A percentile compares a stretch with the other conserved stretches of the same genome.
These are phyloP conservation scores for Patiria miniata DNA, from an alignment of 35 echinoderm and acorn worm species.

Conservation along the genomic window DNA sequence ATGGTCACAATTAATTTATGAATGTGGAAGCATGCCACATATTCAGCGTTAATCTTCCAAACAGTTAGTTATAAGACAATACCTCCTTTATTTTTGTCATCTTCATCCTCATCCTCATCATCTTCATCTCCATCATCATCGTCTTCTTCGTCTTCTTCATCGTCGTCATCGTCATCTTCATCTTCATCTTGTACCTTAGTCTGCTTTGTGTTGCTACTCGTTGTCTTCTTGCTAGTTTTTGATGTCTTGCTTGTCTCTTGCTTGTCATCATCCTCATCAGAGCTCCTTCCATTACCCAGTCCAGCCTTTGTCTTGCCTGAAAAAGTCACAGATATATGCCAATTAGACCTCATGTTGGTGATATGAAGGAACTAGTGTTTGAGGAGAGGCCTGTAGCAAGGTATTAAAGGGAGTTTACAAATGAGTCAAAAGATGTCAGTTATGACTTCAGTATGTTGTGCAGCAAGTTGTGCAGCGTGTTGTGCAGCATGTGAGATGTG, in stretches of 20 bases:
- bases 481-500: too few species aligned
- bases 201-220: background rate
- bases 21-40: background rate
- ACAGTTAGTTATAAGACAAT: too few species aligned
- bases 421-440: too few species aligned
- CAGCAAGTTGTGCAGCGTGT: too few species aligned
- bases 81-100: conserved; percentile 17
- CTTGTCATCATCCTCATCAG: background rate
- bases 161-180: conserved; percentile 56
- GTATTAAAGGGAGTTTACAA: too few species aligned
- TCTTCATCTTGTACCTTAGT: conserved; percentile 20
- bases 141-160: conserved; percentile 44
- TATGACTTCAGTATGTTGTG: too few species aligned
- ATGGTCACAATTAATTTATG: too few species aligned
- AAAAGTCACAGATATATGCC: background rate
- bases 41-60: background rate
- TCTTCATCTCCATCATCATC: conserved; percentile 52
- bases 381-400: too few species aligned
- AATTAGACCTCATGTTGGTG: background rate
- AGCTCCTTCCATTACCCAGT: background rate
- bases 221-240: conserved; percentile 17
- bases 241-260: background rate
- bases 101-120: conserved; percentile 41
- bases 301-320: background rate
- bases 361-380: too few species aligned